A percentile compares a stretch with the other conserved stretches of the same genome.
Evolutionary conservation across 2,888 invertebrate genomes (phyloP).

Genomic region (Stenoptilia bipunctidactyla): DNA sequence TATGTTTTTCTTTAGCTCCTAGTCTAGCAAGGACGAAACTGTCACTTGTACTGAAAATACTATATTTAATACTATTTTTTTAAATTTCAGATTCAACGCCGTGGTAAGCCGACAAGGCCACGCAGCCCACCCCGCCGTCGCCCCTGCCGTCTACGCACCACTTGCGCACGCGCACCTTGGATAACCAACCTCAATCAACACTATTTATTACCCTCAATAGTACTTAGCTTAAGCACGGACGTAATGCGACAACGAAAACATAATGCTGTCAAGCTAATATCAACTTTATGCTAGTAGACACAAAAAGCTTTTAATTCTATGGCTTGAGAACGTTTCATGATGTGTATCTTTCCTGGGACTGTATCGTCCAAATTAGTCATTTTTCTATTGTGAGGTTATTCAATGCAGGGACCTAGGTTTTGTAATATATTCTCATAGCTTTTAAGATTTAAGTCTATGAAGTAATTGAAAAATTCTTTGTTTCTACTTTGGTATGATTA

Average conservation of each 20-base stretch:
- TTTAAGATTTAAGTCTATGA: conserved; percentile 32
- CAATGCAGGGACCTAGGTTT: conserved; percentile 32
- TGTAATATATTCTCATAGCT: conserved; percentile 63
- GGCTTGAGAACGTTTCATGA: conserved; percentile 47
- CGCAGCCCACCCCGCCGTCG: conserved; percentile 61
- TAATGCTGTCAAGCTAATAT: not conserved
- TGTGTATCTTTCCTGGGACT: conserved; percentile 42
- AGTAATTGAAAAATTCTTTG: not conserved
- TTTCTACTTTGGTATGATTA: conserved; percentile 22
- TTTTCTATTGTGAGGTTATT: conserved; percentile 19
- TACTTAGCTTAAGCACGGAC: conserved; percentile 54
- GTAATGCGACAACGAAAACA: conserved; percentile 38
- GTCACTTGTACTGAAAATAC: too few relatives aligned
- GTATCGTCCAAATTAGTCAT: conserved; percentile 36
- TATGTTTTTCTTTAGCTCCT: too few relatives aligned
- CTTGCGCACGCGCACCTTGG: conserved; percentile 50
- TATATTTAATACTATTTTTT: too few relatives aligned
- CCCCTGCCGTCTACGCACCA: conserved; percentile 36
- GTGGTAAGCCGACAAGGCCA: conserved; percentile 71
- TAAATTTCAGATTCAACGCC: conserved; percentile 65
- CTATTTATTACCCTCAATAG: conserved; percentile 44
- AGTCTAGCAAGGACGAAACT: too few relatives aligned
- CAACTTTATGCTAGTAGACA: too few relatives aligned
- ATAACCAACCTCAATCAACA: conserved; percentile 29
- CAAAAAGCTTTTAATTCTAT: too few relatives aligned